Evolutionary conservation across 2,888 invertebrate genomes (phyloP), one percentile per base, ranked within the genome.

Genomic region (Epinotia ramella): DNA sequence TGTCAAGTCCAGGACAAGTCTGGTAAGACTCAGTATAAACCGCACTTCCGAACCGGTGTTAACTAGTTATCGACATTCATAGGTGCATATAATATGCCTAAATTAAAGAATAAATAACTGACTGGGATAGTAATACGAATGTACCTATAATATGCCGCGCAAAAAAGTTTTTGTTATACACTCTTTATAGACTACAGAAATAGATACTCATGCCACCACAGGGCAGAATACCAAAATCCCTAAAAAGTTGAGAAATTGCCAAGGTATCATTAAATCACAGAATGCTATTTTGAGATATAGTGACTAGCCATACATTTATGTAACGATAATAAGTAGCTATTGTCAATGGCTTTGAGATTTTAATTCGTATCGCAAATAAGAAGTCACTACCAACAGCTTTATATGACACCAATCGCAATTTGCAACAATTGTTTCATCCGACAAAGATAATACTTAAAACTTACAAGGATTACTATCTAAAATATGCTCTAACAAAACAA

Each of bases 261-360:
- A 92, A 91, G 88, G 89, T 89, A 88, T 90, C 83, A 81, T 83
- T 83, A 81, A 85, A 92, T 93, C 92, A 92, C 92, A 92, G 91
- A 88, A 88, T 83, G 88, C 89, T 87, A 87, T 88, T 87, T 82
- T 81, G 82, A 84, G 81, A 86, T 81, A 84, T 73, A 80, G 79
- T 81, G 82, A 84, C 82, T 79, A 80, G 73, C 69, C 78, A 80
- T 80, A 81, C 81, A 82, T 77, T 74, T 79, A 80, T 79, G 65
- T 46, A 64, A 60, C 60, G 66, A 78, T 80, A 83, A 80, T 80
- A 78, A 81, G 72, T 76, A 72, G 56, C 76, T 72, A 76, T 76
- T 72, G 76, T 72, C 66, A 64, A 70, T 70, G 65, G 70, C 68
- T 73, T 33, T 18, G 33, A 73, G 67, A 65, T 77, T 60, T 64